Evolutionary conservation across 2,113 vertebrate species (phyloP).

Genomic region (Seriola rivoliana): DNA sequence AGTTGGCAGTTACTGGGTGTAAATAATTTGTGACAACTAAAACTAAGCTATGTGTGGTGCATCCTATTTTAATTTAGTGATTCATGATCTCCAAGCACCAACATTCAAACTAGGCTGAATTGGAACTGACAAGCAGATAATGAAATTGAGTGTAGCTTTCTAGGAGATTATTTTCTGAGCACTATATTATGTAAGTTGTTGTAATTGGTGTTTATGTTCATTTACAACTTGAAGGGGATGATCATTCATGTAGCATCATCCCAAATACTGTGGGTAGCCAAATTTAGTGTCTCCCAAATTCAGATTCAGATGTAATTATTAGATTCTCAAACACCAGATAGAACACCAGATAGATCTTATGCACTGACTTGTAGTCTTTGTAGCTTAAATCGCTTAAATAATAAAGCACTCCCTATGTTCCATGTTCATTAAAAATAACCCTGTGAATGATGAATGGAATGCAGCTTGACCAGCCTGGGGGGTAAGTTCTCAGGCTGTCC

Average conservation of each 20-base stretch:
- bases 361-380: neutral
- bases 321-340: no score
- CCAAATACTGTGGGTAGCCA: neutral
- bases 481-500: constrained; percentile 30
- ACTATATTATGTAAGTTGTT: neutral
- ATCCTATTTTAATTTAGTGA: no score
- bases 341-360: neutral
- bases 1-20: neutral
- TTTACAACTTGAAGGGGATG: neutral
- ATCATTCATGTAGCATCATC: no score
- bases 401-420: constrained; percentile 10
- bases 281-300: neutral
- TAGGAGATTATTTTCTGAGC: neutral
- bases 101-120: neutral
- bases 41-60: no score
- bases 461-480: constrained; percentile 20
- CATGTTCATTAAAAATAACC: constrained; percentile 26
- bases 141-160: neutral
- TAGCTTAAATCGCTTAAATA: constrained; percentile 44
- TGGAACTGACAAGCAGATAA: neutral
- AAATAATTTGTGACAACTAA: neutral
- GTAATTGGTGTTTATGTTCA: neutral
- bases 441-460: constrained; percentile 44
- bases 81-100: no score
- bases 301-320: neutral